Evolutionary conservation across 2,113 vertebrate species (phyloP).

Genomic region (Nesoenas mayeri): DNA sequence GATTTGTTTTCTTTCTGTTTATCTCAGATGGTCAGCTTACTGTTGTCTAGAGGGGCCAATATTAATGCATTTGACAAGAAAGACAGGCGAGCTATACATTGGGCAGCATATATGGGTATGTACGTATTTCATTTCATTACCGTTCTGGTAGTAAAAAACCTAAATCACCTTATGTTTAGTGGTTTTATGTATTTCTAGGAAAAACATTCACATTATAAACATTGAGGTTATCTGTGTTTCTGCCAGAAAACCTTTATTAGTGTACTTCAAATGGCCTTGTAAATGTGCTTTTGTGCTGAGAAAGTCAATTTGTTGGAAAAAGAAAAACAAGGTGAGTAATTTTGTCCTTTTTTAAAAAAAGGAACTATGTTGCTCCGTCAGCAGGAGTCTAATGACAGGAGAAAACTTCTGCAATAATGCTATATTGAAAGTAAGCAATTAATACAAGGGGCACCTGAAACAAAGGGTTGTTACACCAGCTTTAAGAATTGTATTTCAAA

Average conservation of each 20-base stretch:
- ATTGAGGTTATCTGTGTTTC: not conserved
- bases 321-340: not conserved
- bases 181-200: not conserved
- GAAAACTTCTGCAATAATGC: not conserved
- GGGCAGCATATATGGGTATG: constrained; percentile 99
- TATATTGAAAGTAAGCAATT: not conserved
- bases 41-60: constrained; percentile 97
- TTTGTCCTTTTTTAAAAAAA: not conserved
- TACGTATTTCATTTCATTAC: not conserved
- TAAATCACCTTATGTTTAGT: not conserved
- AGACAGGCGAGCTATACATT: constrained; percentile 96
- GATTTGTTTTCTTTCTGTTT: constrained; percentile 5
- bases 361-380: not conserved
- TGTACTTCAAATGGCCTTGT: not conserved
- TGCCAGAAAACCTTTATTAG: not conserved
- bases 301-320: not conserved
- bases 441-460: not conserved
- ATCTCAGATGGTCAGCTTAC: constrained; percentile 93
- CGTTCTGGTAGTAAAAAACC: not conserved
- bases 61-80: constrained; percentile 99
- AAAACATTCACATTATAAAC: not conserved
- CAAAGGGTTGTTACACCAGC: not conserved
- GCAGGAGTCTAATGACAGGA: not conserved
- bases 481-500: not conserved
- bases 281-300: not conserved